phyloP scores from a whole-genome alignment of 2,113 vertebrate species.

The Cygnus buccinator region DNA sequence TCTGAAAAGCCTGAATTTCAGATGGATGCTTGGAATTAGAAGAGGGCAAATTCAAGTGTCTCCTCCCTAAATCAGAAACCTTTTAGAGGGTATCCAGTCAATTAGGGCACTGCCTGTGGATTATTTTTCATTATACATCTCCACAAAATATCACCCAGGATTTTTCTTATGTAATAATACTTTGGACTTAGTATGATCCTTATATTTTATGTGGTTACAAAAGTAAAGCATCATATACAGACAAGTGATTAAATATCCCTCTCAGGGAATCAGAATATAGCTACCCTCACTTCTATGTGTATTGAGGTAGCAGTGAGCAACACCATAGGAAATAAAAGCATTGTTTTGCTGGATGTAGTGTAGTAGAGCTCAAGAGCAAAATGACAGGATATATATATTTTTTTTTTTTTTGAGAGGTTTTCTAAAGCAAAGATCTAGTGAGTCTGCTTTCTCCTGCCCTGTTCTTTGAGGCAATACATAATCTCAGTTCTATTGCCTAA shows the following conservation, averaged over 20 bases:
- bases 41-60: background rate
- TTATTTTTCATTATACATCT: background rate
- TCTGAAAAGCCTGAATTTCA: background rate
- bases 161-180: background rate
- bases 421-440: background rate
- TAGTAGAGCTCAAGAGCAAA: background rate
- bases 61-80: background rate
- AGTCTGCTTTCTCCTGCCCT: background rate
- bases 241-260: background rate
- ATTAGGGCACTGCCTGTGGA: background rate
- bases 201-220: background rate
- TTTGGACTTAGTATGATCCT: background rate
- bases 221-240: background rate
- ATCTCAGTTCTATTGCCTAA: background rate
- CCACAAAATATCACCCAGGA: background rate
- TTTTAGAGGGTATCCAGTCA: background rate
- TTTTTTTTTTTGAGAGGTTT: background rate
- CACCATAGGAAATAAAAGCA: background rate
- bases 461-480: background rate
- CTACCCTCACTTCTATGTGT: background rate
- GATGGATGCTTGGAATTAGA: background rate
- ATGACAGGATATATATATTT: background rate
- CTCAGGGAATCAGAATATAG: background rate
- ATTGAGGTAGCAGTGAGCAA: background rate
- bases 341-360: background rate